These are phyloP conservation scores for Bolborhynchus lineola DNA, from an alignment of 2,113 vertebrate genomes.

Conservation along the genomic window DNA sequence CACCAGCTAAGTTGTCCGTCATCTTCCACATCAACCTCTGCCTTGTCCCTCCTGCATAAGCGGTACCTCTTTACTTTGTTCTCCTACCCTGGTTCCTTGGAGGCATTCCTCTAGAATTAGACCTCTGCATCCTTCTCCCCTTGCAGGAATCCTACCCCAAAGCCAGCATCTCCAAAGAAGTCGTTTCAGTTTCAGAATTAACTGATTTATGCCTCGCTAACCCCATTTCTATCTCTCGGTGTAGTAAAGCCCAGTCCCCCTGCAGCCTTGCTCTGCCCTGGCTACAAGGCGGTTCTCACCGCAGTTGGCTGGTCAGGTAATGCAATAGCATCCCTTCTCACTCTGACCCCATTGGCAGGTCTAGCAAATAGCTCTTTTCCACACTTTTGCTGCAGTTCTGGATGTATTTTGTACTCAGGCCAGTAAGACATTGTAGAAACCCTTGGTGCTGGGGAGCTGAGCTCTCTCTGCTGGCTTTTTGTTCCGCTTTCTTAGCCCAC, in stretches of 20 bases:
- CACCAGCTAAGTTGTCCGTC: neutral
- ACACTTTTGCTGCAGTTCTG: neutral
- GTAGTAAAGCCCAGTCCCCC: neutral
- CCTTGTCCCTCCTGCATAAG: neutral
- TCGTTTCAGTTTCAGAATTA: neutral
- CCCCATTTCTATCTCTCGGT: neutral
- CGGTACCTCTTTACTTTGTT: neutral
- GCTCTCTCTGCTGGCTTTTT: neutral
- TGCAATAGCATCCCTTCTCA: neutral
- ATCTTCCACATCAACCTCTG: neutral
- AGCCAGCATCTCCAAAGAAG: neutral
- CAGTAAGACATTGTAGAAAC: neutral
- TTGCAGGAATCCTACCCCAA: neutral
- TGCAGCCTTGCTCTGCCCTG: neutral
- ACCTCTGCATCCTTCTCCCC: neutral
- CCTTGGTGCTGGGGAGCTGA: neutral
- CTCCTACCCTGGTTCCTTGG: neutral
- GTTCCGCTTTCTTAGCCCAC: neutral
- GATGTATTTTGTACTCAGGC: fast-evolving
- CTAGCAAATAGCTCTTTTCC: neutral
- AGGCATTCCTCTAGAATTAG: neutral
- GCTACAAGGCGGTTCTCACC: neutral
- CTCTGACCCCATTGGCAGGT: neutral
- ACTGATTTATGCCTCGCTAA: neutral
- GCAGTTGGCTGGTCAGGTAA: neutral